Evolutionary conservation across 53 echinoderm and acorn worm species (phyloP), one percentile per base, ranked within the genome.

Genomic region (Stichopus horrens): DNA sequence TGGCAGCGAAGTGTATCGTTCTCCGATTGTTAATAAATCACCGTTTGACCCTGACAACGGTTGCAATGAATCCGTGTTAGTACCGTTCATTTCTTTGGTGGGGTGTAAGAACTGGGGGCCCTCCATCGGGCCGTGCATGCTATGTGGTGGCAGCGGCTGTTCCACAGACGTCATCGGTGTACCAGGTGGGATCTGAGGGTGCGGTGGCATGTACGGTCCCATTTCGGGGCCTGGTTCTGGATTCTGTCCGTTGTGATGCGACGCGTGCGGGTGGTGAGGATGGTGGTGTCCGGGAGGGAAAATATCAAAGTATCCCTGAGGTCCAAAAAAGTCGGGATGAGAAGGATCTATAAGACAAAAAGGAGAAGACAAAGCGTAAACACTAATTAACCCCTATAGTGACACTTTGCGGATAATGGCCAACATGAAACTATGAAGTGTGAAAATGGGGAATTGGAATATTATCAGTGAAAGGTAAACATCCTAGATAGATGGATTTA

Each of bases 291-390:
- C 87, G 5, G 87, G 87, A 9, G 95, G 95, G 59, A 93, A 95
- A 21, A 95, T 89, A 67, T 95, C 95, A 84, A 93, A 95, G 55
- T 93, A 95, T 21, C 95, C 95, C 63, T 95, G 95, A 88, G 93
- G 68, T 55, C 92, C 92, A 83, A 91, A 95, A 77, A 92, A 93
- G 8, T 95, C 95, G 4, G 88, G 90, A 9, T 93, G 95, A 58
- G 90, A 88, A 13, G 91, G 93, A 71, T 95, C 95, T 95, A 89
- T 63, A 74, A 88, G 74, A 74, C 6, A 54, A 74, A 87, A 76
- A 37, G 19, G n/a, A 71, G 71, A 71, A 37, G 37, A 37, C 37
- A 37, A 37, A 37, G 37, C 37, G 37, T 37, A 37, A 37, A 37
- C 37, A 37, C 37, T 37, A 37, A 37, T 37, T 37, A 37, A 37